phyloP scores from a whole-genome alignment of 37 sponge, comb jelly and placozoan species.

The Sycon ciliatum region DNA sequence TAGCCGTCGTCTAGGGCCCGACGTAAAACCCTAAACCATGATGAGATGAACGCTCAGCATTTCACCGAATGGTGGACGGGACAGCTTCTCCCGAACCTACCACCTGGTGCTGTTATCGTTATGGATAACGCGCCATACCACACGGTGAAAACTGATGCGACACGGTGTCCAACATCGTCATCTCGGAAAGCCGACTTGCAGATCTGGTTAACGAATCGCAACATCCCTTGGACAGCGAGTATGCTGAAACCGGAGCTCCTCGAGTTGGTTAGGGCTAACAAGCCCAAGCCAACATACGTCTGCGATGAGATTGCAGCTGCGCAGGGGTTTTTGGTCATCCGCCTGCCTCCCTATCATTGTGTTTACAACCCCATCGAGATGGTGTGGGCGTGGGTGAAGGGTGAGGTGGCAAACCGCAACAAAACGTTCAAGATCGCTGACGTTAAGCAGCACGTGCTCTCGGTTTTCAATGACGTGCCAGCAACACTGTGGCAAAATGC shows the following conservation, averaged over 20 bases:
- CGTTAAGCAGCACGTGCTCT: not conserved
- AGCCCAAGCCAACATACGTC: conserved; percentile 10
- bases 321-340: conserved; percentile 18
- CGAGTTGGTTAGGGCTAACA: not conserved
- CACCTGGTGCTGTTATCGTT: conserved; percentile 2
- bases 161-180: not conserved
- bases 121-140: conserved; percentile 6
- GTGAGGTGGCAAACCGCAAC: not conserved
- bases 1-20: too few species aligned
- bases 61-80: conserved; percentile 1
- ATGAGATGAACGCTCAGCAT: conserved; percentile 30
- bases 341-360: conserved; percentile 33
- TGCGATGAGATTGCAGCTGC: conserved; percentile 18
- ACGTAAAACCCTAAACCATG: too few species aligned
- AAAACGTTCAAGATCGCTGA: conserved; percentile 15
- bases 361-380: conserved; percentile 43
- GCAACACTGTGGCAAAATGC: too few species aligned
- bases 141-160: not conserved
- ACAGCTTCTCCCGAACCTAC: not conserved
- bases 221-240: not conserved
- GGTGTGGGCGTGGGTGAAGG: conserved; percentile 32
- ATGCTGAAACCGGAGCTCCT: not conserved
- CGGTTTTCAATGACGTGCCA: conserved; percentile 5
- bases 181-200: not conserved
- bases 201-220: not conserved